Evolutionary conservation across 2,797 vertebrate genomes (phyloP).

Genomic region (Alca torda): DNA sequence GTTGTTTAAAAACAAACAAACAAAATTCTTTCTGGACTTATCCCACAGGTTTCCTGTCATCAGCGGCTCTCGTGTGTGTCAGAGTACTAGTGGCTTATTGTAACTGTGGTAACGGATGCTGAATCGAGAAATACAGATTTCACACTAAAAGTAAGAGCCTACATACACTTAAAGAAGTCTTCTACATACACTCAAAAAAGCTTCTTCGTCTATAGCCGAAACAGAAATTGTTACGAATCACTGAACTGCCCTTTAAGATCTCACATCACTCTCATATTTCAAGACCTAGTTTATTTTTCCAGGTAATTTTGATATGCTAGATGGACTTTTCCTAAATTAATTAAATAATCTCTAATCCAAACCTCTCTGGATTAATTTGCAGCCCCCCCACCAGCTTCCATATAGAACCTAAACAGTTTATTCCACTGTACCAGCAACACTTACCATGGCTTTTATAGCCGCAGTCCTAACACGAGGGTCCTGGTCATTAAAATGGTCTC

Average conservation of each 20-base stretch:
- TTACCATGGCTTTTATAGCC: slow-evolving; percentile 96
- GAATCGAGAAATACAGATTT: neutral
- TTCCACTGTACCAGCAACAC: neutral
- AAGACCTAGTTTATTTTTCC: neutral
- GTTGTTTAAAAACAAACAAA: neutral
- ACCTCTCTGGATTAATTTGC: neutral
- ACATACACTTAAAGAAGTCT: neutral
- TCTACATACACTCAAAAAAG: neutral
- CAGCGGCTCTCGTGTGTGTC: neutral
- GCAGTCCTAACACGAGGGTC: slow-evolving; percentile 94
- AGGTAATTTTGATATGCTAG: neutral
- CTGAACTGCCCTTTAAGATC: neutral
- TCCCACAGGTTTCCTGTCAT: neutral
- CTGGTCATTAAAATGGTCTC: slow-evolving; percentile 94
- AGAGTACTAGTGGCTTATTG: neutral
- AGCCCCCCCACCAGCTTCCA: neutral
- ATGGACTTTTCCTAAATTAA: neutral
- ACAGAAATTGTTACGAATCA: neutral
- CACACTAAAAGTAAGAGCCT: neutral
- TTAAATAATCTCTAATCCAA: neutral
- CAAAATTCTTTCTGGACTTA: neutral
- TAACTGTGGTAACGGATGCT: neutral
- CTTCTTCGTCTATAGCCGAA: neutral
- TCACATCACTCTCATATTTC: neutral
- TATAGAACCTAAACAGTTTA: neutral